A percentile compares a stretch with the other conserved stretches of the same genome.
phyloP scores from a whole-genome alignment of 2,113 vertebrate genomes.

The Burhinus oedicnemus region DNA sequence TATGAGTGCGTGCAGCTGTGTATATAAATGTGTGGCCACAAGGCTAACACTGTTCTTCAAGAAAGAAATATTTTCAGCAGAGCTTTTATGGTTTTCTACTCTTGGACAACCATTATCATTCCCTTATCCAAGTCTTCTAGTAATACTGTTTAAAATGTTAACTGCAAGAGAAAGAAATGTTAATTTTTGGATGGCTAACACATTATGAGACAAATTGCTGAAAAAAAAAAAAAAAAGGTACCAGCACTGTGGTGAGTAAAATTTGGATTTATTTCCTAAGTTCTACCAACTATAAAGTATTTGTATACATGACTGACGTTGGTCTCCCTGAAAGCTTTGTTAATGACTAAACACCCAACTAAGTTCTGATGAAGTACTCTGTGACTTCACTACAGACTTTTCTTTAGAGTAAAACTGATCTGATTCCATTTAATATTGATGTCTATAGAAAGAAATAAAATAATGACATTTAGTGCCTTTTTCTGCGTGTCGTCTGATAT shows the following conservation, averaged over 20 bases:
- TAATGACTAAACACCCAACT: background rate
- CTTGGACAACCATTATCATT: background rate
- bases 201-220: background rate
- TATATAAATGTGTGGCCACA: background rate
- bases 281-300: background rate
- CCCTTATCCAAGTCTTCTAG: background rate
- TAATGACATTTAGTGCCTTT: background rate
- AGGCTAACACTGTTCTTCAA: background rate
- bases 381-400: background rate
- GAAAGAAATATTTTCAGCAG: background rate
- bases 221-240: background rate
- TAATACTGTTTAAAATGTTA: background rate
- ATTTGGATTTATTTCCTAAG: background rate
- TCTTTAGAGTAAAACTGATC: background rate
- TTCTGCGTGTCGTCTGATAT: background rate
- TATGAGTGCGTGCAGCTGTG: background rate
- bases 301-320: background rate
- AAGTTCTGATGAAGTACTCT: background rate
- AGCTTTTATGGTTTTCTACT: background rate
- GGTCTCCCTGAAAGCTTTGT: background rate
- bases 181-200: background rate
- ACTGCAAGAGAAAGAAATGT: background rate
- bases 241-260: background rate
- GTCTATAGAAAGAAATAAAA: background rate
- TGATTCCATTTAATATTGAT: background rate